Evolutionary conservation across 2,888 invertebrate genomes (phyloP).

Genomic region (Liodrosophila aerea): DNA sequence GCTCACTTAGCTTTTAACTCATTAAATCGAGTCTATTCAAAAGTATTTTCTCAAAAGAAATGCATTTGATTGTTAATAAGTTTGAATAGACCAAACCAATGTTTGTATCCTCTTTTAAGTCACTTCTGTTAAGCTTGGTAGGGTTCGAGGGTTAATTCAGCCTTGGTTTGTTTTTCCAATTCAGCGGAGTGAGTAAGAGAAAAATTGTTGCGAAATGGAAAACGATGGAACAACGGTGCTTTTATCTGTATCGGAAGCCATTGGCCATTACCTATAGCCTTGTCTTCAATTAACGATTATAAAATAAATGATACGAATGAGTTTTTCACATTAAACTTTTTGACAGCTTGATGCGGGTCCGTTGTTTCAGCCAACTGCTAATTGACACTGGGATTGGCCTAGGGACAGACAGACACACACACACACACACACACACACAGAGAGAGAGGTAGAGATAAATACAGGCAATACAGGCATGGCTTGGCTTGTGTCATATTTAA

Average conservation of each 20-base stretch:
- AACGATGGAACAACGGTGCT: slow-evolving; percentile 3
- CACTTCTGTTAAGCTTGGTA: too few species aligned
- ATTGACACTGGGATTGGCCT: slow-evolving; percentile 66
- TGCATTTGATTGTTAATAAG: slow-evolving; percentile 63
- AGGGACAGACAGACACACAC: slow-evolving; percentile 11
- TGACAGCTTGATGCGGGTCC: slow-evolving; percentile 73
- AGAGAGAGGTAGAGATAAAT: too few species aligned
- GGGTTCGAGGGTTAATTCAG: background rate
- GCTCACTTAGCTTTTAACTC: too few species aligned
- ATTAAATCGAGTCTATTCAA: background rate
- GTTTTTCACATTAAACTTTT: slow-evolving; percentile 73
- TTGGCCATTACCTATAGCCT: slow-evolving; percentile 41
- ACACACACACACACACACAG: too few species aligned
- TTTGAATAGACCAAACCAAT: slow-evolving; percentile 20
- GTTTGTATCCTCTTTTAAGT: too few species aligned
- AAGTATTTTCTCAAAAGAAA: slow-evolving; percentile 33
- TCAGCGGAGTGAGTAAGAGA: slow-evolving; percentile 20
- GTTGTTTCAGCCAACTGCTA: slow-evolving; percentile 60
- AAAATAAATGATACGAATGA: slow-evolving; percentile 69
- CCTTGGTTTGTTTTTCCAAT: slow-evolving; percentile 7
- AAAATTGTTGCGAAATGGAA: slow-evolving; percentile 12
- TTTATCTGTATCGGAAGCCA: slow-evolving; percentile 34
- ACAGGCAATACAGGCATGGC: slow-evolving; percentile 45
- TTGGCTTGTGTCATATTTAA: slow-evolving; percentile 52
- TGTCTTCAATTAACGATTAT: slow-evolving; percentile 70